A percentile compares a stretch with the other conserved stretches of the same genome.
phyloP scores from a whole-genome alignment of 2,797 vertebrate species.

The Simalia tracyae region DNA sequence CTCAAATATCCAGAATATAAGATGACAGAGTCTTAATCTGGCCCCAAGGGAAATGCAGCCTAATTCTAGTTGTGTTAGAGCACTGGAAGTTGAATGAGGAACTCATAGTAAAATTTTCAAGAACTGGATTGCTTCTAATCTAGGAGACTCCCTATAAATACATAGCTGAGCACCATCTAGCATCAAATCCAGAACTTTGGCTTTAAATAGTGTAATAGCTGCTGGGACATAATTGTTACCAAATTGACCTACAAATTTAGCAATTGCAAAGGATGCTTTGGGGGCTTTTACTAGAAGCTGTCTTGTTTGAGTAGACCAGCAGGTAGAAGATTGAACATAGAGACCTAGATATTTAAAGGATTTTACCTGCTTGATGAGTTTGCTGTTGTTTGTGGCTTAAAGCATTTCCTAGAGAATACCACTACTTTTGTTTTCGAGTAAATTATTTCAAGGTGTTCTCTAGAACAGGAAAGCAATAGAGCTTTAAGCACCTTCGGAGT shows the following conservation, averaged over 20 bases:
- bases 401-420: background rate
- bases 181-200: background rate
- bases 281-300: background rate
- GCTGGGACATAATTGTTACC: background rate
- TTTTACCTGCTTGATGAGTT: background rate
- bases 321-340: background rate
- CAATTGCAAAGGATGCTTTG: background rate
- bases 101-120: background rate
- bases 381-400: background rate
- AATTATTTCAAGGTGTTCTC: background rate
- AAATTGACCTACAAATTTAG: background rate
- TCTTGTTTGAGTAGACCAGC: slow-evolving; percentile 25
- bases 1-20: background rate
- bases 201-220: background rate
- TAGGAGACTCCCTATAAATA: background rate
- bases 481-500: background rate
- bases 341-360: background rate
- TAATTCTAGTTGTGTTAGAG: background rate
- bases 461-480: background rate
- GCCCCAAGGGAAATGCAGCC: background rate
- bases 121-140: background rate
- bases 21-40: background rate
- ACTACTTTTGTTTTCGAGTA: background rate
- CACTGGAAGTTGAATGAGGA: background rate
- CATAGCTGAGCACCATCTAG: background rate